A percentile compares a stretch with the other conserved stretches of the same genome.
These are phyloP conservation scores for Brenthis ino DNA, from an alignment of 2,888 invertebrate species.

Conservation along the genomic window DNA sequence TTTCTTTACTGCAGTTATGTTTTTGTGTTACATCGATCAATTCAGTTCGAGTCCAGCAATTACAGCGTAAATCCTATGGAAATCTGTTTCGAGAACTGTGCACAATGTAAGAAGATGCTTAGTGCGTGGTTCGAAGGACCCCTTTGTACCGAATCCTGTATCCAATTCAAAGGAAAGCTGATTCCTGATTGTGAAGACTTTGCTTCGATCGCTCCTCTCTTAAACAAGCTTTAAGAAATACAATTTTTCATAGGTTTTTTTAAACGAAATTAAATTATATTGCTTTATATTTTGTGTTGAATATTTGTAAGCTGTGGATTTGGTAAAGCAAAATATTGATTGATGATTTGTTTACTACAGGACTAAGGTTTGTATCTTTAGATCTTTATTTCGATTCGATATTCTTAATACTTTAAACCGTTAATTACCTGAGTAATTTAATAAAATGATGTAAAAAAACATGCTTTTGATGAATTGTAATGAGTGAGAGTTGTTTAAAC, in stretches of 20 bases:
- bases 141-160: slow-evolving; percentile 91
- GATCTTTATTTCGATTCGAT: too few species aligned
- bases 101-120: slow-evolving; percentile 94
- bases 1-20: background rate
- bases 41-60: slow-evolving; percentile 21
- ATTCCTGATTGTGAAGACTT: slow-evolving; percentile 93
- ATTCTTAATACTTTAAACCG: too few species aligned
- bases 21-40: slow-evolving; percentile 1
- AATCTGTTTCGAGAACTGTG: slow-evolving; percentile 92
- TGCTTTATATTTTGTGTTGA: too few species aligned
- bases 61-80: slow-evolving; percentile 83
- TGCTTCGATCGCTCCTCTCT: slow-evolving; percentile 89
- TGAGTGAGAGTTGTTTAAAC: too few species aligned
- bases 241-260: background rate
- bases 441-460: too few species aligned
- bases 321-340: too few species aligned
- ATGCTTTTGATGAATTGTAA: too few species aligned
- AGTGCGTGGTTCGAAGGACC: slow-evolving; percentile 93
- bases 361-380: too few species aligned
- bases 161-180: slow-evolving; percentile 90
- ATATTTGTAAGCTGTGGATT: too few species aligned
- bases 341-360: too few species aligned
- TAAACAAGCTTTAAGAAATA: slow-evolving; percentile 70
- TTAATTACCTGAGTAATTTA: too few species aligned
- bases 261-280: too few species aligned